Base-by-base conservation (phyloP, 2,113 vertebrate species). In the Ranitomeya imitator region DNA sequence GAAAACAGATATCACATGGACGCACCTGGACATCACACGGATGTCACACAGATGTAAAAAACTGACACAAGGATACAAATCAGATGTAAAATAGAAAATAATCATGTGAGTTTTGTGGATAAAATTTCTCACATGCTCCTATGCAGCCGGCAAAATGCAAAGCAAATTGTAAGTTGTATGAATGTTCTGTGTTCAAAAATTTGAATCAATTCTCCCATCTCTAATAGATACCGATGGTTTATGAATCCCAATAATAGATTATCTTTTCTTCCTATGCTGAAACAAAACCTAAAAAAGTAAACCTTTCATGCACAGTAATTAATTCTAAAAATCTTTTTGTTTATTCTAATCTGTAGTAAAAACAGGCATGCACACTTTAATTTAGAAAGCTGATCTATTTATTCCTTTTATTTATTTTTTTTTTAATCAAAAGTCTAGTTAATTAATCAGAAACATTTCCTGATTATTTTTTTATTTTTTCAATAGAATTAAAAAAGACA, bases 391-490 rank as follows among this genome's bases (percentile, higher is more conserved):
- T 57, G 1, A 79, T 57, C 19, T 78, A 54, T 80, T 71, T 12
- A 12, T 12, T 13, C 7, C 11, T 23, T 67, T 23, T 67, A 31
- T 23, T 45, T 31, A 45, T 51, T 45, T 19, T 74, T 74, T 74
- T 21, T 74, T 74, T 45, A 45, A 45, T 23, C 3, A 26, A 23
- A 60, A 31, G 55, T 80, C 57, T 94, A 94, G 94, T 95, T 94
- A 86, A 65, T 86, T 52, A 67, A 54, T 19, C 37, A 54, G 37
- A 21, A 67, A 55, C 45, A 79, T 86, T 54, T 77, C 60, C 54
- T 95, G 94, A 95, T 96, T 95, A 94, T 95, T 95, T 95, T 95
- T 93, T 95, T 45, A 45, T 95, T 94, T 94, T 94, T 95, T 95
- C 94, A 95, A 94, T 94, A 93, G 93, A 95, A 94, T 95, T 95